Evolutionary conservation across 2,888 invertebrate species (phyloP), one percentile per base, ranked within the genome.

Genomic region (Ichneumoninae sp.): DNA sequence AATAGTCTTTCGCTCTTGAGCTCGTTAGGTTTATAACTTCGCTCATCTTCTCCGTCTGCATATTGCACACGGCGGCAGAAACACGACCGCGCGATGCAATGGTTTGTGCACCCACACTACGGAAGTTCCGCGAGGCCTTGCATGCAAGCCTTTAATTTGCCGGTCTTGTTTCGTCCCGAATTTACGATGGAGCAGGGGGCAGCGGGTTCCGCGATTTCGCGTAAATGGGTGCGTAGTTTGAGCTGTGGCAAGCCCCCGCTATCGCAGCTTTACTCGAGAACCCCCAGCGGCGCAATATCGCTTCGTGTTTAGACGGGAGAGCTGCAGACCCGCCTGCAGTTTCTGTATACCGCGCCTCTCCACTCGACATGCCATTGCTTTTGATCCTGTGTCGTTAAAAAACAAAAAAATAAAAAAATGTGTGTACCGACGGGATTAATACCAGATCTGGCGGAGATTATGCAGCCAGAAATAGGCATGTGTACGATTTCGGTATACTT

Each of bases 1-100:
- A 84, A 79, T 84, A 84, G 75, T 84, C 84, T 81, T 66, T 75
- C 66, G 72, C 66, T 84, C 54, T 69, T 57, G 65, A 70, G 78
- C 84, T 84, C 84, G 78, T 81, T 79, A 84, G 78, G 65, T 81
- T 78, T 79, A 79, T 74, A 75, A 30, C 70, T 75, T 62, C 33
- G n/a, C 52, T 62, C 60, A 4, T 16, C 33, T 40, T 36, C 71
- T 65, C 65, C 7, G 60, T 60, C 66, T 71, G 19, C 62, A 36
- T 75, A 36, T 50, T 50, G 36, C 50, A 50, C 50, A 26, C 22
- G 47, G 30, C 47, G 10, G 44, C 16, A 47, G 26, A n/a, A n/a
- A n/a, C 16, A 7, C 70, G 60, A 54, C 50, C 57, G 57, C 30
- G n/a, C n/a, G 60, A 62, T 78, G 16, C 54, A 6, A 26, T 30